Conservation (phyloP, 2,113 vertebrate genomes). For the Ochotona curzoniae region DNA sequence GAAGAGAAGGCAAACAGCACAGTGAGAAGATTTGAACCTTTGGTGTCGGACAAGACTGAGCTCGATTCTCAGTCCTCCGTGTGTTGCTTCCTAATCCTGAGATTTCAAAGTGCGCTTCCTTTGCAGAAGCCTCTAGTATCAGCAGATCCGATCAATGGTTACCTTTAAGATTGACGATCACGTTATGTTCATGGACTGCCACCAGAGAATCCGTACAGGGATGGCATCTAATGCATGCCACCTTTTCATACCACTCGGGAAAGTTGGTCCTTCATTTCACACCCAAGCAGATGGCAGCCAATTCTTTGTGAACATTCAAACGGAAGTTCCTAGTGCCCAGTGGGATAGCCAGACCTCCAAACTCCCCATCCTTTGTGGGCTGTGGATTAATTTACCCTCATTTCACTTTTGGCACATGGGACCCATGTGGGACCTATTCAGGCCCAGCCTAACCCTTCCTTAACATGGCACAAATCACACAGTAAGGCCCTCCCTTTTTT, state of each 20-base stretch:
- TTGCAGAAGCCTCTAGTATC: neutral
- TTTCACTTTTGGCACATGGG: neutral
- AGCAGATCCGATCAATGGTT: neutral
- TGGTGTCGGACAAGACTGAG: neutral
- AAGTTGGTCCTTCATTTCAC: neutral
- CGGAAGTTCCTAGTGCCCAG: neutral
- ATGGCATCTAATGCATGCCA: neutral
- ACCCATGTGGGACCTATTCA: neutral
- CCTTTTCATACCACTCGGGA: neutral
- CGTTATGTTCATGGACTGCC: neutral
- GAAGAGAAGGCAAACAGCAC: neutral
- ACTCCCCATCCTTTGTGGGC: neutral
- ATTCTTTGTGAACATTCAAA: neutral
- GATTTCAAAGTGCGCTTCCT: neutral
- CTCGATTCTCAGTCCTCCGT: neutral
- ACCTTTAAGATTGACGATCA: constrained; percentile 37
- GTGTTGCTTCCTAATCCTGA: neutral
- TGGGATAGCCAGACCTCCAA: no score
- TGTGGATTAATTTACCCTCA: neutral
- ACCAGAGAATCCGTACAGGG: neutral
- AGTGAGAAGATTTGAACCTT: neutral
- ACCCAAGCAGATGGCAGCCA: neutral
- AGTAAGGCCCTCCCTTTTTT: neutral
- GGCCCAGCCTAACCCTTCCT: neutral
- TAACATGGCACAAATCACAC: neutral